Conservation (phyloP, 2,113 vertebrate genomes). For the Bubo bubo region DNA sequence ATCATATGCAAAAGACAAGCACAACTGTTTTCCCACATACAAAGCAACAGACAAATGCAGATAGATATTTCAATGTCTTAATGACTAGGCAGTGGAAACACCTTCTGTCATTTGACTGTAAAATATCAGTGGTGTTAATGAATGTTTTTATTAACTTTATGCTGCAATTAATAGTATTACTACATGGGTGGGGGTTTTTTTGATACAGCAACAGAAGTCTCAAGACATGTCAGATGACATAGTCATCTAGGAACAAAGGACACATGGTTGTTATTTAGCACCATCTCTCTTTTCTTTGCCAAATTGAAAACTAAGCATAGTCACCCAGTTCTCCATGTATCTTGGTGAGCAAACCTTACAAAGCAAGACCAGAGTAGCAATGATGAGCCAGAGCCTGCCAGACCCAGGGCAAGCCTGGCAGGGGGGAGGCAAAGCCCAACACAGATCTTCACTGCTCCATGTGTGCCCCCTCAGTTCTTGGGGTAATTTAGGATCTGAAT, state of each 20-base stretch:
- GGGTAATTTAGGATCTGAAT: background rate
- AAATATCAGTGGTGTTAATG: background rate
- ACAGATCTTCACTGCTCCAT: background rate
- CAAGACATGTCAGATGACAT: background rate
- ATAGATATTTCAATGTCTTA: background rate
- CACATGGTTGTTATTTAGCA: background rate
- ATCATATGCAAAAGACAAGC: background rate
- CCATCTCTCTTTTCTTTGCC: background rate
- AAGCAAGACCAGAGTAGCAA: background rate
- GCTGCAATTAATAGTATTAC: background rate
- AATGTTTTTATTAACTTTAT: background rate
- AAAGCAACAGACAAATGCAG: background rate
- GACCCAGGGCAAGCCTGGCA: background rate
- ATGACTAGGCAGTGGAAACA: background rate
- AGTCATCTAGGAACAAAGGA: background rate
- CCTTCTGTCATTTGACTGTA: background rate
- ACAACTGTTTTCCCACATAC: background rate
- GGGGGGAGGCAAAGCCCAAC: background rate
- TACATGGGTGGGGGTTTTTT: background rate
- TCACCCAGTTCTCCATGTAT: background rate
- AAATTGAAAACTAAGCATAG: background rate
- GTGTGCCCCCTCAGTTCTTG: background rate
- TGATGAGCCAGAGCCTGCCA: background rate
- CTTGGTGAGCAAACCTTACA: background rate
- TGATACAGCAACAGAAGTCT: background rate